A percentile compares a stretch with the other conserved stretches of the same genome.
Evolutionary conservation across 2,113 vertebrate species (phyloP).

Genomic region (Tapirus terrestris): DNA sequence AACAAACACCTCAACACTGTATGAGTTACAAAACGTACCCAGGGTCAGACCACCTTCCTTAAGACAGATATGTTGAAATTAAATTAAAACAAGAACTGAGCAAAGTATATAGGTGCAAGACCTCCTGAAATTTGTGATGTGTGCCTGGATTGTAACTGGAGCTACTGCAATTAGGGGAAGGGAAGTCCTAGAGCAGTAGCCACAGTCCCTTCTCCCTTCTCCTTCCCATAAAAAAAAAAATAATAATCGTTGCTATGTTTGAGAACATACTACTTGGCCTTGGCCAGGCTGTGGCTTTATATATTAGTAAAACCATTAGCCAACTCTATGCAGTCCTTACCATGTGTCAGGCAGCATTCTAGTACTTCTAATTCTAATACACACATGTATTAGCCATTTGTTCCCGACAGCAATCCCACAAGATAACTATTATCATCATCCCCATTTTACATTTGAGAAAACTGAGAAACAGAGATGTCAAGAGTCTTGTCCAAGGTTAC

Average conservation of each 20-base stretch:
- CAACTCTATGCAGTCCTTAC: not conserved
- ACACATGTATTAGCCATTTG: not conserved
- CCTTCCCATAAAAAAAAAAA: not conserved
- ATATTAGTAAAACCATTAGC: not conserved
- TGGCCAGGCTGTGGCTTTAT: not conserved
- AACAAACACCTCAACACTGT: not conserved
- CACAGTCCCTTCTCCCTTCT: not conserved
- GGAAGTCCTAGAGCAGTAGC: not conserved
- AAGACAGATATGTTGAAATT: not conserved
- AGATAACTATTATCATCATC: not conserved
- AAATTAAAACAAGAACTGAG: not conserved
- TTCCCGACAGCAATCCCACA: not conserved
- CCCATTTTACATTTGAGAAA: not conserved
- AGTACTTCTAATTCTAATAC: not conserved
- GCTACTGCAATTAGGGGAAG: not conserved
- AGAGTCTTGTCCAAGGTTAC: not conserved
- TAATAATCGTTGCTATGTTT: not conserved
- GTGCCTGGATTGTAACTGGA: not conserved
- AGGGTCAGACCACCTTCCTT: not conserved
- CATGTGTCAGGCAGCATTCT: not conserved
- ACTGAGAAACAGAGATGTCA: not conserved
- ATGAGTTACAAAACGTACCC: not conserved
- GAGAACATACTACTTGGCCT: not conserved
- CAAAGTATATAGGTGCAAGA: not conserved
- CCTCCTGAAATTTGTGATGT: not conserved